Evolutionary conservation across 2,888 invertebrate species (phyloP).

Genomic region (Ichneumoninae sp.): DNA sequence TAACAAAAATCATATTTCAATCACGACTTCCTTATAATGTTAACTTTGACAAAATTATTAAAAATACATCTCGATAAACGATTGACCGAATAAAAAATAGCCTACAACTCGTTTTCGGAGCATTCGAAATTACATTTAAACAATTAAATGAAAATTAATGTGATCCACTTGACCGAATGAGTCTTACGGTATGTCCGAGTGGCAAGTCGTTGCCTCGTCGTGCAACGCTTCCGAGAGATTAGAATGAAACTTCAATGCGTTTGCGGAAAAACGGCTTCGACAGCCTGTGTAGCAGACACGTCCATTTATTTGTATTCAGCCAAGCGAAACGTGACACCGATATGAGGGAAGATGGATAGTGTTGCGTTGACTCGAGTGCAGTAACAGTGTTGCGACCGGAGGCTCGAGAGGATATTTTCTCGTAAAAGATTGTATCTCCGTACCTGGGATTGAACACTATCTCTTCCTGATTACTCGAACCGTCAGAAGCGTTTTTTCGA

Average conservation of each 20-base stretch:
- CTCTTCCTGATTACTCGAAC: not conserved
- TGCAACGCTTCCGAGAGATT: conserved; percentile 6
- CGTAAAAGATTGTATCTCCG: not conserved
- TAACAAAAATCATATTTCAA: not conserved
- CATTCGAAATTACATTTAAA: not conserved
- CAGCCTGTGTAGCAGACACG: not conserved
- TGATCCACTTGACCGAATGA: not conserved
- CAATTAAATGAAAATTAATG: not conserved
- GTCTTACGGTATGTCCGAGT: not conserved
- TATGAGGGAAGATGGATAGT: not conserved
- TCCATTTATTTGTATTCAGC: not conserved
- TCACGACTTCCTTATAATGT: not conserved
- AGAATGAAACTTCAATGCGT: not conserved
- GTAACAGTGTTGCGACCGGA: not conserved
- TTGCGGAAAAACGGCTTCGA: not conserved
- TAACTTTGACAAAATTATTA: too few relatives aligned
- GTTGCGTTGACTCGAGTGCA: not conserved
- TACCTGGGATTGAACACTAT: conserved; percentile 1
- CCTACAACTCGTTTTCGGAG: not conserved
- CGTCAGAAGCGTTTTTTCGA: conserved; percentile 8
- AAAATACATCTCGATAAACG: too few relatives aligned
- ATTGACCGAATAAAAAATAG: too few relatives aligned
- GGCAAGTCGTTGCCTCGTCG: not conserved
- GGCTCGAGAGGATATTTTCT: not conserved
- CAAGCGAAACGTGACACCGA: not conserved